Evolutionary conservation across 2,113 vertebrate genomes (phyloP).

Genomic region (Noturus placidus): DNA sequence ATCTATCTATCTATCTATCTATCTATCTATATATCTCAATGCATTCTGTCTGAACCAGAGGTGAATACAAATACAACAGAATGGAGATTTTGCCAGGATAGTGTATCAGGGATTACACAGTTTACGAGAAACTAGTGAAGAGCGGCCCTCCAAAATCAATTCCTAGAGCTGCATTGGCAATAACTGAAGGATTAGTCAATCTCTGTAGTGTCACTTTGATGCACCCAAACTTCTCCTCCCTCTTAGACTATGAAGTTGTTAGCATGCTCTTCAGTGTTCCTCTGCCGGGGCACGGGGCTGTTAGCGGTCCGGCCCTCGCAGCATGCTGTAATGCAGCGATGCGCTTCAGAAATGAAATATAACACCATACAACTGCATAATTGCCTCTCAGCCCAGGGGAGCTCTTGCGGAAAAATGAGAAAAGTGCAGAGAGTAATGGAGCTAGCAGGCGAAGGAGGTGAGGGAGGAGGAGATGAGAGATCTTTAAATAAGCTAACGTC

Average conservation of each 20-base stretch:
- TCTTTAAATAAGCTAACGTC: constrained; percentile 58
- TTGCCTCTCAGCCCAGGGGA: constrained; percentile 75
- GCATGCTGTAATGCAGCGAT: constrained; percentile 59
- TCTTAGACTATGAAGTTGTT: constrained; percentile 56
- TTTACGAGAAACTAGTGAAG: background rate
- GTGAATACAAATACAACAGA: background rate
- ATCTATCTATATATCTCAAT: too few relatives aligned
- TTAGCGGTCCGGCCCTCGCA: constrained; percentile 56
- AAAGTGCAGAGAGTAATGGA: constrained; percentile 71
- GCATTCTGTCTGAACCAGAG: background rate
- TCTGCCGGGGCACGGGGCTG: constrained; percentile 66
- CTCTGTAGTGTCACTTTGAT: background rate
- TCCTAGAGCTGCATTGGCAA: background rate
- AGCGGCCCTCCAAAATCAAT: background rate
- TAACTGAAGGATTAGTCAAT: background rate
- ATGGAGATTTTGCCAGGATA: background rate
- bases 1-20: too few relatives aligned
- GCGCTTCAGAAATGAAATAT: constrained; percentile 75
- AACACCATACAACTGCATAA: constrained; percentile 75
- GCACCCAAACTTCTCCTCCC: background rate
- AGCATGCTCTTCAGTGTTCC: constrained; percentile 61
- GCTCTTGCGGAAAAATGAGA: constrained; percentile 76
- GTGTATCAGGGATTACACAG: background rate
- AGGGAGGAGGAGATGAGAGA: constrained; percentile 49
- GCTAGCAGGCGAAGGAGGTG: constrained; percentile 47